Base-by-base conservation (phyloP, 2,797 vertebrate genomes). In the Sebastes ruberrimus region DNA sequence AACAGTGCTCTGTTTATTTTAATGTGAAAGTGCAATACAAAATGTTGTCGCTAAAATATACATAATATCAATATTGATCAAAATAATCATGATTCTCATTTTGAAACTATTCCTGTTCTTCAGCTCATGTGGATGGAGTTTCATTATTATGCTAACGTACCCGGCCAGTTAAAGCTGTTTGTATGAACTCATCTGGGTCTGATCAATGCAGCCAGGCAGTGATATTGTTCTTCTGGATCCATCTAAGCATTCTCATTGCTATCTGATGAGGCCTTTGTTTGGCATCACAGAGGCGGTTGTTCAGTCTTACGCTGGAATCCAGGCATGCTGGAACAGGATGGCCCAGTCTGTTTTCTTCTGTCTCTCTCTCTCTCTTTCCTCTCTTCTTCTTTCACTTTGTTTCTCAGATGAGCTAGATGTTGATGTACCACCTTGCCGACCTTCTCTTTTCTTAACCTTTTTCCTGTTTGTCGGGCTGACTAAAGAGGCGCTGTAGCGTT, bases 251-350 rank as follows among this genome's bases (percentile, higher is more conserved):
- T 83, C 38, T 82, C 71, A 57, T 71, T 72, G 35, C 74, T 74
- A 27, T 89, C 82, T 81, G 86, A 91, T 80, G 61, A 86, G 63
- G 74, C 79, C 86, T 90, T 91, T 92, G 89, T 91, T 86, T 87
- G 78, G 73, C 57, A 83, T 85, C 86, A 92, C 76, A 85, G 74
- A 92, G 83, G 81, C 82, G 57, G 57, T 76, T 86, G 79, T 88
- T 86, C 76, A 85, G 66, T 89, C 70, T 69, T 69, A 42, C 72
- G 7, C 66, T 88, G 90, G 91, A 92, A 91, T 94, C 74, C 88
- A 91, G 85, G 78, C 94, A 81, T 86, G 93, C 87, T 71, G 74
- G 74, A 74, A 74, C 91, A 92, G 57, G 88, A 86, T 63, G 74
- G 66, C 73, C 42, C 38, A 14, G 67, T 62, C 70, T 62, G 33